Conservation (phyloP, 2,113 vertebrate species). For the Peromyscus maniculatus region DNA sequence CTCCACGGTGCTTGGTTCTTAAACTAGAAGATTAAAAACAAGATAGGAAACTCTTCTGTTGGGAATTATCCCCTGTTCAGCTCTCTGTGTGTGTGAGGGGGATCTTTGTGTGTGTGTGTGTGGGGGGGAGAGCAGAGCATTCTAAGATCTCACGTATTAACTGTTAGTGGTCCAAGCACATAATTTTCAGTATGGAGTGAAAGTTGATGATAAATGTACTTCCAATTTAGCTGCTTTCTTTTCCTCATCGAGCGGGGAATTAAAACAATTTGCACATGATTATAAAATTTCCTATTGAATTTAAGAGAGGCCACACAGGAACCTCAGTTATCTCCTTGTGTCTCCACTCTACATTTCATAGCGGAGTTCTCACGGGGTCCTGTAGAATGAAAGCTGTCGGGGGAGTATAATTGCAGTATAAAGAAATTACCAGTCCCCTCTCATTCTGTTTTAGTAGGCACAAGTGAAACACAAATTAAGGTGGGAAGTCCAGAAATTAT, state of each 20-base stretch:
- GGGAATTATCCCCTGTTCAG: slow-evolving; percentile 11
- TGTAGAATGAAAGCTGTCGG: slow-evolving; percentile 26
- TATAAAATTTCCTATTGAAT: slow-evolving; percentile 37
- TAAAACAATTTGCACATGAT: slow-evolving; percentile 32
- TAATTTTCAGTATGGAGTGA: slow-evolving; percentile 52
- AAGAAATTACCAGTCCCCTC: not conserved
- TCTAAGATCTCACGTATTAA: slow-evolving; percentile 45
- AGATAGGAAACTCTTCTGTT: slow-evolving; percentile 68
- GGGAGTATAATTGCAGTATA: slow-evolving; percentile 39
- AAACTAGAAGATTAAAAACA: slow-evolving; percentile 65
- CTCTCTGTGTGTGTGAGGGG: not conserved
- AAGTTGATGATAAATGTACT: not conserved
- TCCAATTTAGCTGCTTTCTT: slow-evolving; percentile 45
- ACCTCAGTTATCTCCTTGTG: not conserved
- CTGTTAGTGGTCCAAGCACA: slow-evolving; percentile 21
- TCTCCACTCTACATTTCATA: not conserved
- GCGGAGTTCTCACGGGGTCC: not conserved
- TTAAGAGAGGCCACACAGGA: slow-evolving; percentile 10
- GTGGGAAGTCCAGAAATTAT: not conserved
- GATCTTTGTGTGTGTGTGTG: not conserved
- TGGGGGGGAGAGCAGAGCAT: not conserved
- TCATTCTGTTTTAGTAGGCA: slow-evolving; percentile 18
- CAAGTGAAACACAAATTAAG: slow-evolving; percentile 16
- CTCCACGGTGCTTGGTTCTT: slow-evolving; percentile 30
- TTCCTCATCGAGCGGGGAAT: not conserved